Evolutionary conservation across 2,113 vertebrate species (phyloP).

Genomic region (Coracopsis vasa): DNA sequence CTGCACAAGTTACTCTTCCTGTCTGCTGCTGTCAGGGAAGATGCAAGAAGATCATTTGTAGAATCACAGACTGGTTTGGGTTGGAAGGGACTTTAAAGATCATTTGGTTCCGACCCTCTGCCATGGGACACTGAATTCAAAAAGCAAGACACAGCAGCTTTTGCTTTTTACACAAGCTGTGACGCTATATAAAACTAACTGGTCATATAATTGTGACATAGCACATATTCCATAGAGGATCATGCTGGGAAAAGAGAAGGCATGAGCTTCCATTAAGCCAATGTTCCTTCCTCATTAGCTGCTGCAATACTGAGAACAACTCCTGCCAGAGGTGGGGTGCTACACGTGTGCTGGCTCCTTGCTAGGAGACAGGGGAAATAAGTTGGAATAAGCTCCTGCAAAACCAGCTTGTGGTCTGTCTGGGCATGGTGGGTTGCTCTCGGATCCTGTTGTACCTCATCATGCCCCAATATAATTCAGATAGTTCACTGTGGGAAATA

Average conservation of each 20-base stretch:
- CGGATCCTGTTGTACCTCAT: neutral
- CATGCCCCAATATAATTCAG: neutral
- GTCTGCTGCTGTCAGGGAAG: neutral
- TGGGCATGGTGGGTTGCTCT: neutral
- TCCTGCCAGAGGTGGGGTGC: neutral
- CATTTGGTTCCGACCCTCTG: neutral
- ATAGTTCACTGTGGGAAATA: neutral
- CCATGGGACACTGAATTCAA: neutral
- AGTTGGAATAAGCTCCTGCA: neutral
- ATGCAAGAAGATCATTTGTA: neutral
- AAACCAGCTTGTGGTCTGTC: neutral
- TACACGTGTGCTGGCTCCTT: neutral
- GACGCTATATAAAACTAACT: neutral
- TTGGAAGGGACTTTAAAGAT: neutral
- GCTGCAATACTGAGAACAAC: neutral
- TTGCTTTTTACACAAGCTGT: neutral
- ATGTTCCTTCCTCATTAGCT: neutral
- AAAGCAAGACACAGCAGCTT: neutral
- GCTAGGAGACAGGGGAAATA: neutral
- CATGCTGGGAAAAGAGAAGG: constrained; percentile 29
- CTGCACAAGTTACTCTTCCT: neutral
- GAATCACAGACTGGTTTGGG: neutral
- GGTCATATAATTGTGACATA: neutral
- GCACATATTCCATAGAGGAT: neutral
- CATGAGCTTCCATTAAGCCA: neutral